These are phyloP conservation scores for Sepiola atlantica DNA, from an alignment of 2,888 invertebrate species.

Conservation along the genomic window DNA sequence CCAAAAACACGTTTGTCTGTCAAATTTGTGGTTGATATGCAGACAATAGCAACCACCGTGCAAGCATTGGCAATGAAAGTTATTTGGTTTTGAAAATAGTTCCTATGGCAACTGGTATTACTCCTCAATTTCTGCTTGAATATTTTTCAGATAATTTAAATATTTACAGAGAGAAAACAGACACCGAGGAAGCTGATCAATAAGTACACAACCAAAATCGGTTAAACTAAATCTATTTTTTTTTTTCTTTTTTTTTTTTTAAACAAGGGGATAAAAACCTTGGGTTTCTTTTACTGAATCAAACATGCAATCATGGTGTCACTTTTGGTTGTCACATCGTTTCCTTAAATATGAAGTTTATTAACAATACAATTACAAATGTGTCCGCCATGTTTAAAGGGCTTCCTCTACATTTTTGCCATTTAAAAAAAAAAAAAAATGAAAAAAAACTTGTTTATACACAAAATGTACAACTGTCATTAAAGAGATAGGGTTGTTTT, in stretches of 20 bases:
- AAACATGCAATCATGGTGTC: background rate
- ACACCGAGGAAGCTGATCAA: background rate
- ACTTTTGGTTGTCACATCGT: background rate
- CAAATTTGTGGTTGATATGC: background rate
- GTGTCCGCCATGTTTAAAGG: background rate
- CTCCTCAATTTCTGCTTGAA: background rate
- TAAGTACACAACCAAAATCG: background rate
- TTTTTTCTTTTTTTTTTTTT: background rate
- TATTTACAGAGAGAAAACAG: background rate
- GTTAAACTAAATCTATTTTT: background rate
- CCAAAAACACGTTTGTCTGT: background rate
- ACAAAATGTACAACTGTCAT: background rate
- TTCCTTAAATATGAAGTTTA: background rate
- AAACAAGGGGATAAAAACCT: background rate
- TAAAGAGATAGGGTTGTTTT: too few species aligned
- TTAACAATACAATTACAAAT: conserved; percentile 20
- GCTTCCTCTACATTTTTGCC: background rate
- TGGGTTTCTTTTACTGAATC: background rate
- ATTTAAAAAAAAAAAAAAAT: background rate
- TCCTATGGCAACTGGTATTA: background rate
- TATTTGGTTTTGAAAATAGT: background rate
- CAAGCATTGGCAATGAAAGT: conserved; percentile 18
- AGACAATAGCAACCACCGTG: background rate
- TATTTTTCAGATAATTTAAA: background rate
- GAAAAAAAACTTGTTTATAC: background rate